phyloP scores from a whole-genome alignment of 2,113 vertebrate genomes.

The Chaenogobius annularis region DNA sequence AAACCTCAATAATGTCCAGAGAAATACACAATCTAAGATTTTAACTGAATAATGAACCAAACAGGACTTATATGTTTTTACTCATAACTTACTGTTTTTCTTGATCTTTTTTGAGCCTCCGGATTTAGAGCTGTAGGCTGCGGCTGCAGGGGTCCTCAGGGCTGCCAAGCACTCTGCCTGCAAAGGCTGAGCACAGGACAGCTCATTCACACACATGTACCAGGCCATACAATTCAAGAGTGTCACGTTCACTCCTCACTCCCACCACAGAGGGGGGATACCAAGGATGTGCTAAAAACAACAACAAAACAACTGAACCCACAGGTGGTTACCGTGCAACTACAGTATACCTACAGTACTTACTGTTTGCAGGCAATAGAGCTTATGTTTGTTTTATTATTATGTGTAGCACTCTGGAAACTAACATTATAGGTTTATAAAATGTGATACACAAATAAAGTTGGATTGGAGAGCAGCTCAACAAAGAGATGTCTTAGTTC shows the following conservation, averaged over 20 bases:
- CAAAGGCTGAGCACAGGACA: constrained; percentile 48
- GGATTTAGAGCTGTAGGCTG: constrained; percentile 61
- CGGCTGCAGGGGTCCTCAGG: constrained; percentile 44
- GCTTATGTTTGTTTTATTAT: no score
- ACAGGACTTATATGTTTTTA: no score
- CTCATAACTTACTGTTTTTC: constrained; percentile 46
- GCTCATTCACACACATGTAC: neutral
- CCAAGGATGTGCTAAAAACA: neutral
- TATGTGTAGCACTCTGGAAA: no score
- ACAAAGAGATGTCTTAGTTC: no score
- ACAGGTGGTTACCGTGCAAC: neutral
- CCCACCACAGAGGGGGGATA: neutral
- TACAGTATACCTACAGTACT: neutral
- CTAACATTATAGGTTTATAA: no score
- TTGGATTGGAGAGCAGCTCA: no score
- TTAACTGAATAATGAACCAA: no score
- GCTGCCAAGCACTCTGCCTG: constrained; percentile 49
- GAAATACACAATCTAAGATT: no score
- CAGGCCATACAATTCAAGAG: neutral
- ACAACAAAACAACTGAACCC: neutral
- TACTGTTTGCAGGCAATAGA: no score
- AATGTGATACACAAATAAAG: no score
- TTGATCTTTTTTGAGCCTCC: constrained; percentile 60
- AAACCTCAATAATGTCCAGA: no score
- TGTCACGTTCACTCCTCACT: constrained; percentile 1